Conservation (phyloP, 1,140 invertebrate species). For the Conus betulinus region DNA sequence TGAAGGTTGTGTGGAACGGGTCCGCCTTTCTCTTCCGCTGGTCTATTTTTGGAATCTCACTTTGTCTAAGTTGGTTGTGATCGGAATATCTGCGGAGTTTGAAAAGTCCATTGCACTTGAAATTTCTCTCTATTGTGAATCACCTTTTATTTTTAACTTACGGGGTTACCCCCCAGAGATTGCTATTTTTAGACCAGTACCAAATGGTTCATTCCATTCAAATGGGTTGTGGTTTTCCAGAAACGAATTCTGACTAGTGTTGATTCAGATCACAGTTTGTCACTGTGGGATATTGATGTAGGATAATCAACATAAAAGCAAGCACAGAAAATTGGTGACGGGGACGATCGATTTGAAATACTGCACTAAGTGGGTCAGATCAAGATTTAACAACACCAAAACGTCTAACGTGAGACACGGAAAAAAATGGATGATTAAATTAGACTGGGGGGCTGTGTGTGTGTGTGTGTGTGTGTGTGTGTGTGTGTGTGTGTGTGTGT, state of each 20-base stretch:
- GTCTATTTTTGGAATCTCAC: neutral
- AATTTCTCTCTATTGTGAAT: neutral
- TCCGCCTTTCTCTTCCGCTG: neutral
- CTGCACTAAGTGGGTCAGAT: too few species aligned
- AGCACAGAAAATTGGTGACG: neutral
- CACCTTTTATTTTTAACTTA: neutral
- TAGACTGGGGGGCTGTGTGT: too few species aligned
- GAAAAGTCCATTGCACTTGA: neutral
- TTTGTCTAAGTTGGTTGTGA: constrained; percentile 3
- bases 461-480: too few species aligned
- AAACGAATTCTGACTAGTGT: neutral
- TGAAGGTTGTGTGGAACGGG: neutral
- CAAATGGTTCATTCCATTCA: constrained; percentile 16
- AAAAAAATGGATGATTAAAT: too few species aligned
- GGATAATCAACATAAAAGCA: neutral
- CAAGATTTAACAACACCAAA: too few species aligned
- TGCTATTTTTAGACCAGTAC: neutral
- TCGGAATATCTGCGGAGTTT: neutral
- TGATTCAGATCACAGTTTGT: neutral
- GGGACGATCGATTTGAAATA: too few species aligned
- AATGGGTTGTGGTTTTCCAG: constrained; percentile 21
- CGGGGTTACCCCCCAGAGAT: neutral
- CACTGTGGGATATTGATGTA: too few species aligned
- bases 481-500: too few species aligned
- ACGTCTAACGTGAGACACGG: too few species aligned